Evolutionary conservation across 2,888 invertebrate genomes (phyloP), one percentile per base, ranked within the genome.

Genomic region (Masnerella sp.): DNA sequence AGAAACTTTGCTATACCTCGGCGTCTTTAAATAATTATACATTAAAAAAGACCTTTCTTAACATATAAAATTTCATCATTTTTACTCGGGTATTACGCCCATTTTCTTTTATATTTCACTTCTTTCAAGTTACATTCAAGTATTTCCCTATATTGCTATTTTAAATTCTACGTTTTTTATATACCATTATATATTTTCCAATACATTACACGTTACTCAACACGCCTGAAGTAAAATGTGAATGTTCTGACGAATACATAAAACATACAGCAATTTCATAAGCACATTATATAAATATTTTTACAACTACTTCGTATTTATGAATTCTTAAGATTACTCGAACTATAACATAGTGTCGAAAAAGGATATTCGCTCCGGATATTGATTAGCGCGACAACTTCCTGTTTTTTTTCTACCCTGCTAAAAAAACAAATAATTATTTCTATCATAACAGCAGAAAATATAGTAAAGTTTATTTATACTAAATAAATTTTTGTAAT

Each of bases 141-240:
- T 61, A 49, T 32, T 45, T 45, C 7, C 12, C 40, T 28, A 40
- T 30, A 49, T 36, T 42, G 32, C 54, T 12, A 30, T 15, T 56
- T 56, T 18, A 42, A 40, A 56, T 56, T 56, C 42, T n/a, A 42
- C 28, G 42, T 56, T 56, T 56, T 42, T 56, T 43, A 40, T n/a
- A n/a, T 34, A 12, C 22, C 56, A 58, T 43, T 58, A 38, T 40
- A 40, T 30, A 58, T 58, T 58, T 58, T 58, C 56, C 56, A 58
- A 58, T 58, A 43, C 56, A 58, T 58, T 58, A 58, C 56, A 9
- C 42, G 17, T 14, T 56, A 52, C 30, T 56, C 18, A 38, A 42
- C 56, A 18, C 15, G 3, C 7, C 30, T 42, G 30, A 30, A 56
- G 43, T 56, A 56, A 56, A 56, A 56, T 18, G 15, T 9, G 42